Evolutionary conservation across 2,888 invertebrate genomes (phyloP), one percentile per base, ranked within the genome.

Genomic region (Strigamia transsilvanica): DNA sequence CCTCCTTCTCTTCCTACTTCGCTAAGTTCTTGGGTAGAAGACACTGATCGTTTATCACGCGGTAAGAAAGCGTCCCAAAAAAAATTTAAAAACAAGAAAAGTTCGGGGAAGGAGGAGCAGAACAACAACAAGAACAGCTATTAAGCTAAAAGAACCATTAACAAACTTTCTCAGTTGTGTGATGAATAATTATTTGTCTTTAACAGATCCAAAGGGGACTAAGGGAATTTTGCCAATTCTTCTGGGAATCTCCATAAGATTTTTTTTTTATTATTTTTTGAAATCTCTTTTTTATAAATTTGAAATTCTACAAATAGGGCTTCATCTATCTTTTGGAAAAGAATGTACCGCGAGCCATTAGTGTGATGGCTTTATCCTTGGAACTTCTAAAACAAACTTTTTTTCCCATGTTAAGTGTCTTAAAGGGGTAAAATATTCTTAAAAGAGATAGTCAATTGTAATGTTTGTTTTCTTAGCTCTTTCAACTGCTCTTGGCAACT

Each of bases 401-500:
- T 73, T 73, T 73, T 73, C 12, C 32, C 61, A 15, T 73, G 27
- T 73, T 73, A 73, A 73, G 73, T 73, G 73, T 73, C 32, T 73
- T 73, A 73, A 73, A 73, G 27, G 32, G 73, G 12, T 73, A 73
- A 73, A 73, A 73, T 73, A 73, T 73, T 73, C 32, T 73, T 61
- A 73, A 32, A 73, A 73, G 32, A 73, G 73, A 73, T 73, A 73
- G 73, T 73, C 73, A 73, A 73, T 73, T 73, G 73, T 73, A 73
- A 73, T 73, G 73, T 73, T 73, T 73, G 73, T 73, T 73, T 73
- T 73, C 73, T 73, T 73, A 73, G 73, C 73, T 73, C 73, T 73
- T 73, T 73, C 73, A 73, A 73, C 13, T 32, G 32, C 73, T 73
- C 73, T 73, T 73, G 73, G 73, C 73, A 15, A 73, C 12, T 15